A percentile compares a stretch with the other conserved stretches of the same genome.
These are phyloP conservation scores for Alviniconcha strummeri DNA, from an alignment of 2,888 invertebrate species.

Conservation along the genomic window DNA sequence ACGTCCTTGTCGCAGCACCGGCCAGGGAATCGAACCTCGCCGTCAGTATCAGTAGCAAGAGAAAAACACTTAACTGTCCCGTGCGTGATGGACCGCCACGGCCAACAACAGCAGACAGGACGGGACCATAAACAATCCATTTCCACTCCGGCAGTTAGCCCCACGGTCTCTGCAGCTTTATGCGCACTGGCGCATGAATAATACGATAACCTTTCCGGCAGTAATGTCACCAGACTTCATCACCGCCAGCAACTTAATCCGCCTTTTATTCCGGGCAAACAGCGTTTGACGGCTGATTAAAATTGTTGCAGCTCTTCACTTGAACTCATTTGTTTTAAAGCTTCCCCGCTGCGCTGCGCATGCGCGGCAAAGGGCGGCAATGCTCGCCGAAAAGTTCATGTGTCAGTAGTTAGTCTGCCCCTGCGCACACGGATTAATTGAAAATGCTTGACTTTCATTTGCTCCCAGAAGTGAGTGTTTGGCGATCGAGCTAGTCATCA, in stretches of 20 bases:
- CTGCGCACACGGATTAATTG: slow-evolving; percentile 10
- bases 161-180: too few species aligned
- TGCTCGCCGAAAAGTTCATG: slow-evolving; percentile 12
- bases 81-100: too few species aligned
- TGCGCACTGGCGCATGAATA: background rate
- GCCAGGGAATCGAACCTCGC: too few species aligned
- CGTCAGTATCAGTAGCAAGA: too few species aligned
- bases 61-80: too few species aligned
- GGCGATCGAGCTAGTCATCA: too few species aligned
- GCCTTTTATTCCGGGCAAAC: background rate
- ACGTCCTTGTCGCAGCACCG: too few species aligned
- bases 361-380: slow-evolving; percentile 19
- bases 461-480: too few species aligned
- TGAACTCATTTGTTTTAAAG: slow-evolving; percentile 20
- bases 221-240: background rate
- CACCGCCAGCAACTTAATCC: slow-evolving; percentile 13
- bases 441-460: slow-evolving; percentile 6
- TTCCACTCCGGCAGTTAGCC: too few species aligned
- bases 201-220: slow-evolving; percentile 8
- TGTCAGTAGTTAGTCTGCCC: background rate
- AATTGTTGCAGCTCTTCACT: background rate
- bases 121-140: too few species aligned
- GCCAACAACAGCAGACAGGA: too few species aligned
- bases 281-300: slow-evolving; percentile 19
- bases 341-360: slow-evolving; percentile 22